Evolutionary conservation across 2,113 vertebrate species (phyloP).

Genomic region (Macaca mulatta): DNA sequence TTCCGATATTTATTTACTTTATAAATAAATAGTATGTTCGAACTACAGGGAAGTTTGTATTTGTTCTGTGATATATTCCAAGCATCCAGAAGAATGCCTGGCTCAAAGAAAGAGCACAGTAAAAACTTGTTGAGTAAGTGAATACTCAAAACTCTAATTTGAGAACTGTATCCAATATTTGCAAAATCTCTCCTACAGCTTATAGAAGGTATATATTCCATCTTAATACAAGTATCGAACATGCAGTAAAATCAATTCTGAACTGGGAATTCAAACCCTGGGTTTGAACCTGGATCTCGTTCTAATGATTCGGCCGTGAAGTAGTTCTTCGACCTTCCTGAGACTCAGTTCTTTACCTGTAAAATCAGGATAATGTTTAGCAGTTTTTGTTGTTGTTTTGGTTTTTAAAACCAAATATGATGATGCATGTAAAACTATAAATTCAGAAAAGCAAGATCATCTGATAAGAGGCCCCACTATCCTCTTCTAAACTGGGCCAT

Average conservation of each 20-base stretch:
- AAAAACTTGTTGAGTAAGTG: background rate
- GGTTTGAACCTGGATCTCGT: background rate
- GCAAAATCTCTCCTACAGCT: background rate
- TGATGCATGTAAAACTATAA: background rate
- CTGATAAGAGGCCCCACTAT: background rate
- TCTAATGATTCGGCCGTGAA: background rate
- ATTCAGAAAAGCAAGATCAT: background rate
- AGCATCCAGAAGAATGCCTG: background rate
- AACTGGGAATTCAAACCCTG: background rate
- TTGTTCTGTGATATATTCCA: background rate
- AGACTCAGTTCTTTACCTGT: background rate
- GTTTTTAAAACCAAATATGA: background rate
- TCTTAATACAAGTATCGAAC: background rate
- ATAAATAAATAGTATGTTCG: background rate
- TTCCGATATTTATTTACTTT: background rate
- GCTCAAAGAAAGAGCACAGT: background rate
- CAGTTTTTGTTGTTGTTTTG: background rate
- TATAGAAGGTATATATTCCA: background rate
- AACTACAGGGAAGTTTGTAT: background rate
- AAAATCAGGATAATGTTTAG: background rate
- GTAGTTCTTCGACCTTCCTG: background rate
- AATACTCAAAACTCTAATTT: background rate
- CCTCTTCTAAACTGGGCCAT: background rate
- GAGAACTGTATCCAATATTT: background rate
- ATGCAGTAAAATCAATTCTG: background rate